Conservation (phyloP, 1,140 invertebrate species). For the Scaptomyza hsui region DNA sequence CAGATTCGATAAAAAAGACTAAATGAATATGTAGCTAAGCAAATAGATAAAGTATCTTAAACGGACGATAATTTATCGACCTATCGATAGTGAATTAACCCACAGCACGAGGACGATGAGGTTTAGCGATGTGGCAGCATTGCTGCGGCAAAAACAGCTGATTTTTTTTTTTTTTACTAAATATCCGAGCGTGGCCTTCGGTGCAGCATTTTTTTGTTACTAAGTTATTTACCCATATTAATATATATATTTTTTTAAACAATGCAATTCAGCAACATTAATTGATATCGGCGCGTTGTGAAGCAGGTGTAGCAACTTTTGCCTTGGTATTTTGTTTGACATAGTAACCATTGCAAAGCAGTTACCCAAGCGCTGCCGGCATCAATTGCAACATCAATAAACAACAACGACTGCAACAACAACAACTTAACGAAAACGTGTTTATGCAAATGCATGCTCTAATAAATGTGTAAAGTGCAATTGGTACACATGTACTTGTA, state of each 20-base stretch:
- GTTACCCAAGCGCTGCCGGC: slow-evolving; percentile 34
- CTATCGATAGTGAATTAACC: neutral
- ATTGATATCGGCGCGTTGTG: neutral
- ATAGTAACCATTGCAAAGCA: slow-evolving; percentile 51
- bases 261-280: neutral
- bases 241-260: neutral
- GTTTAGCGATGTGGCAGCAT: slow-evolving; percentile 1
- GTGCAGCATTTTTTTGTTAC: slow-evolving; percentile 1
- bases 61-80: too few relatives aligned
- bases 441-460: slow-evolving; percentile 39
- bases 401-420: slow-evolving; percentile 11
- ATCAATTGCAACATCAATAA: slow-evolving; percentile 18
- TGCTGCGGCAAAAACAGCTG: slow-evolving; percentile 3
- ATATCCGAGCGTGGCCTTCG: slow-evolving; percentile 16
- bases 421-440: slow-evolving; percentile 17
- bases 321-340: slow-evolving; percentile 59
- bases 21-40: too few relatives aligned
- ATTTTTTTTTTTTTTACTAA: slow-evolving; percentile 1
- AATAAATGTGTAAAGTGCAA: slow-evolving; percentile 40
- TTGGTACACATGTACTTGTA: slow-evolving; percentile 3
- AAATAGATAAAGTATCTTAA: too few relatives aligned
- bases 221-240: neutral
- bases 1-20: too few relatives aligned
- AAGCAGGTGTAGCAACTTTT: slow-evolving; percentile 49
- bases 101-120: neutral